Evolutionary conservation across 2,797 vertebrate species (phyloP).

Genomic region (Bryconaethiops microstoma): DNA sequence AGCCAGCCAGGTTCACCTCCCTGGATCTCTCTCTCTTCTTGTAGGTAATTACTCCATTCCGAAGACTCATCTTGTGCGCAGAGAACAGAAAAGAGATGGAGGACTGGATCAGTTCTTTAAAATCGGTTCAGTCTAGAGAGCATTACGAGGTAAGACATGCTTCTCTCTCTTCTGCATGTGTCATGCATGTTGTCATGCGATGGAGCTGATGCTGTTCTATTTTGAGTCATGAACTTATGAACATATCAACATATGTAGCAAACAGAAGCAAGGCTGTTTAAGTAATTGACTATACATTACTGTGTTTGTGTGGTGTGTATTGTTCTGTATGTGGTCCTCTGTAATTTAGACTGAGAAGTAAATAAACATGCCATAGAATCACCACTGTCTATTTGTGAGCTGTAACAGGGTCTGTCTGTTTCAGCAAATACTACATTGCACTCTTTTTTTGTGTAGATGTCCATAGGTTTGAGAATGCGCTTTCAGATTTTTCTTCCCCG

Average conservation of each 20-base stretch:
- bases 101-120: constrained; percentile 91
- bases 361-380: constrained; percentile 6
- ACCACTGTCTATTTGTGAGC: not conserved
- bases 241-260: not conserved
- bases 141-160: constrained; percentile 92
- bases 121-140: constrained; percentile 93
- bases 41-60: constrained; percentile 90
- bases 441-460: not conserved
- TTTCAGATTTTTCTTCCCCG: not conserved
- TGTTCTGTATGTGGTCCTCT: not conserved
- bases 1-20: constrained; percentile 57
- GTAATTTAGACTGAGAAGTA: not conserved
- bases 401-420: not conserved
- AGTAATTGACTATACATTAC: not conserved
- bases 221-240: constrained; percentile 12
- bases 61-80: constrained; percentile 88
- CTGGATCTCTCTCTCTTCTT: constrained; percentile 36
- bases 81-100: constrained; percentile 94
- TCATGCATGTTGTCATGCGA: not conserved
- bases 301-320: constrained; percentile 14
- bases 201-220: not conserved
- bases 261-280: not conserved
- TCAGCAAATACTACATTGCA: not conserved
- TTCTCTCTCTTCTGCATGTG: not conserved
- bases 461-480: not conserved